Conservation (phyloP, 2,888 invertebrate species). For the Diaphora mendica region DNA sequence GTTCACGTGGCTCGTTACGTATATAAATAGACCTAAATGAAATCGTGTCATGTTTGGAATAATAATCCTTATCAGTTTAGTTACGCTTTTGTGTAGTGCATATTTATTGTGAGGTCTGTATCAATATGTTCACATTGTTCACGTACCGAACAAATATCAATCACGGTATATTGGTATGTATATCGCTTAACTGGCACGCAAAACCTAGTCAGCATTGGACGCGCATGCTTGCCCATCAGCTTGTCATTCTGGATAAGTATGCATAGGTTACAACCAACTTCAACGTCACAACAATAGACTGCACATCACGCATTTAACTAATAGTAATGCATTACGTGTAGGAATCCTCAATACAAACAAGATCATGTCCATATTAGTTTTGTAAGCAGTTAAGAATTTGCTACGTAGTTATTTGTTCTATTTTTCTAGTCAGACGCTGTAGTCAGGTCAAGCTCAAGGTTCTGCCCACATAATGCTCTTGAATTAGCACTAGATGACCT, state of each 20-base stretch:
- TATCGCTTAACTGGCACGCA: conserved; percentile 59
- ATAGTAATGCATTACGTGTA: conserved; percentile 35
- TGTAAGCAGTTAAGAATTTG: conserved; percentile 48
- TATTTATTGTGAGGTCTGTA: conserved; percentile 22
- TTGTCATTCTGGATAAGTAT: conserved; percentile 23
- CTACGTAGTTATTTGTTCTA: conserved; percentile 64
- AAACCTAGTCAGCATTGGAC: conserved; percentile 41
- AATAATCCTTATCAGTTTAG: conserved; percentile 34
- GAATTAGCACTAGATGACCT: conserved; percentile 20
- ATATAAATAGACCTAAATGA: conserved; percentile 25
- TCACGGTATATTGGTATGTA: conserved; percentile 34
- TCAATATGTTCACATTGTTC: conserved; percentile 38
- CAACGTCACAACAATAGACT: conserved; percentile 34
- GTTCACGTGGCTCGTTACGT: conserved; percentile 31
- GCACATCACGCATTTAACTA: conserved; percentile 29
- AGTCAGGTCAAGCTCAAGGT: conserved; percentile 73
- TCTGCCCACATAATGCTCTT: conserved; percentile 36
- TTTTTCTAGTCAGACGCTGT: conserved; percentile 47
- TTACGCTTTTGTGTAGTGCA: conserved; percentile 14
- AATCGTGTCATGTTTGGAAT: conserved; percentile 45
- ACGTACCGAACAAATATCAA: conserved; percentile 45
- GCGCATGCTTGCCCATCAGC: conserved; percentile 61
- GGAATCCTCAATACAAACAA: conserved; percentile 39
- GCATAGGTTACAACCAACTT: conserved; percentile 29
- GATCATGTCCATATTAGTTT: conserved; percentile 39